These are phyloP conservation scores for Brotula barbata DNA, from an alignment of 2,797 vertebrate species.

Conservation along the genomic window DNA sequence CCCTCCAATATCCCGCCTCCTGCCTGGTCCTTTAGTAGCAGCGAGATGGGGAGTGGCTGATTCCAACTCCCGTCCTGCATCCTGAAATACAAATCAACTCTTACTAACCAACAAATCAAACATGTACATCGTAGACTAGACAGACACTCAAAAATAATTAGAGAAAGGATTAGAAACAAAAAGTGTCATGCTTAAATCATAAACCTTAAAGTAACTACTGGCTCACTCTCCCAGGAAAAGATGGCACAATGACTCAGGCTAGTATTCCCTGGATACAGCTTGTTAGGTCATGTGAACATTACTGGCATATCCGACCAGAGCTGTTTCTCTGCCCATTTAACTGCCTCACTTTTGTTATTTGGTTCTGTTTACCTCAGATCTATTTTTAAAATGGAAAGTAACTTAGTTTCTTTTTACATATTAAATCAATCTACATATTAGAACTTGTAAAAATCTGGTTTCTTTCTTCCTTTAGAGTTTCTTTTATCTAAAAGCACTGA, in stretches of 20 bases:
- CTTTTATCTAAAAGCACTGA: too few relatives aligned
- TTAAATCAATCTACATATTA: too few relatives aligned
- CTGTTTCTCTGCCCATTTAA: slow-evolving; percentile 25
- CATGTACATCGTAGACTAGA: not conserved
- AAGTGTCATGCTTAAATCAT: slow-evolving; percentile 36
- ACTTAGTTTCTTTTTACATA: too few relatives aligned
- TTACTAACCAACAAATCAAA: slow-evolving; percentile 16
- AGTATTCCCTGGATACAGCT: slow-evolving; percentile 64
- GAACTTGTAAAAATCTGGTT: too few relatives aligned
- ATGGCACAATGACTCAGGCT: slow-evolving; percentile 69
- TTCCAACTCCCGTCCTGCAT: slow-evolving; percentile 86
- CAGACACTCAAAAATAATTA: slow-evolving; percentile 2
- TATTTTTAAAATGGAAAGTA: too few relatives aligned
- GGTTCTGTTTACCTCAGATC: not conserved
- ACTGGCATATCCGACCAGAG: slow-evolving; percentile 45
- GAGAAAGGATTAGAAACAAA: slow-evolving; percentile 11
- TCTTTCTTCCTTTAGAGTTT: too few relatives aligned
- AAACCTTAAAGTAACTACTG: slow-evolving; percentile 24
- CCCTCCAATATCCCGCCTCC: slow-evolving; percentile 68
- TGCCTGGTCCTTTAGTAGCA: slow-evolving; percentile 78
- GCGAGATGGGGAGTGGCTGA: slow-evolving; percentile 77
- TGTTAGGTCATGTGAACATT: slow-evolving; percentile 61
- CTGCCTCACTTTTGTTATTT: slow-evolving; percentile 8
- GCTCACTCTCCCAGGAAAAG: slow-evolving; percentile 24
- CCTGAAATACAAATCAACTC: slow-evolving; percentile 75